A percentile compares a stretch with the other conserved stretches of the same genome.
Conservation (phyloP, 2,797 vertebrate species). For the Pipistrellus kuhlii region DNA sequence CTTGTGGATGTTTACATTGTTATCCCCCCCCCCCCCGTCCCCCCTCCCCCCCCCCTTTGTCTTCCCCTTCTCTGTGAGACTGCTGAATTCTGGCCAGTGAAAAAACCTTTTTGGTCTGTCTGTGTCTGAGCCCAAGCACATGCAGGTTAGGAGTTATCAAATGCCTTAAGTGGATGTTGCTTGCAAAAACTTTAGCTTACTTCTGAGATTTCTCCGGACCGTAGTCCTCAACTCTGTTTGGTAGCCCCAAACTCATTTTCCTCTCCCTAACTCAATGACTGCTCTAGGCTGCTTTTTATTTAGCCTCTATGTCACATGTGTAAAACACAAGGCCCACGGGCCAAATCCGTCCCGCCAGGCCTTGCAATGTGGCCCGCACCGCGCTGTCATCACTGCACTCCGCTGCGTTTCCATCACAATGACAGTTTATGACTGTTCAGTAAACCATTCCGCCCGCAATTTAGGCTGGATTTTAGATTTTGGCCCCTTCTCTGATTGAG, state of each 20-base stretch:
- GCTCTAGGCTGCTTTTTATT: background rate
- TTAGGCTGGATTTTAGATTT: too few relatives aligned
- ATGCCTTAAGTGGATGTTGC: background rate
- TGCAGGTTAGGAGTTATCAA: background rate
- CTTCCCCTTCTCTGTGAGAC: background rate
- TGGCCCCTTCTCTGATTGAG: too few relatives aligned
- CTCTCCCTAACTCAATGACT: background rate
- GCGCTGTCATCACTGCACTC: too few relatives aligned
- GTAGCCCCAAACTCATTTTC: background rate
- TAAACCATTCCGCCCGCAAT: too few relatives aligned
- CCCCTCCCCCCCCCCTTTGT: background rate
- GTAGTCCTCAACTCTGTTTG: background rate
- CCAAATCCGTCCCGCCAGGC: too few relatives aligned
- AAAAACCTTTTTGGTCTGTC: slow-evolving; percentile 30
- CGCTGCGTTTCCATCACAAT: too few relatives aligned
- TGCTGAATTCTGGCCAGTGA: slow-evolving; percentile 28
- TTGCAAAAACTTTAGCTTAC: slow-evolving; percentile 35
- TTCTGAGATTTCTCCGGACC: background rate
- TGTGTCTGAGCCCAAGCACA: background rate
- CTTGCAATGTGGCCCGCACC: too few relatives aligned
- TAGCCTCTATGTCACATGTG: background rate
- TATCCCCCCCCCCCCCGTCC: rapidly evolving
- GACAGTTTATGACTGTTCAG: too few relatives aligned
- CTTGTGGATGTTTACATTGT: background rate
- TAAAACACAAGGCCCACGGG: too few relatives aligned